Percentiles rank a stretch among this genome's conserved stretches.
These are phyloP conservation scores for Pseudopodoces humilis DNA, from an alignment of 2,113 vertebrate species.

Conservation along the genomic window DNA sequence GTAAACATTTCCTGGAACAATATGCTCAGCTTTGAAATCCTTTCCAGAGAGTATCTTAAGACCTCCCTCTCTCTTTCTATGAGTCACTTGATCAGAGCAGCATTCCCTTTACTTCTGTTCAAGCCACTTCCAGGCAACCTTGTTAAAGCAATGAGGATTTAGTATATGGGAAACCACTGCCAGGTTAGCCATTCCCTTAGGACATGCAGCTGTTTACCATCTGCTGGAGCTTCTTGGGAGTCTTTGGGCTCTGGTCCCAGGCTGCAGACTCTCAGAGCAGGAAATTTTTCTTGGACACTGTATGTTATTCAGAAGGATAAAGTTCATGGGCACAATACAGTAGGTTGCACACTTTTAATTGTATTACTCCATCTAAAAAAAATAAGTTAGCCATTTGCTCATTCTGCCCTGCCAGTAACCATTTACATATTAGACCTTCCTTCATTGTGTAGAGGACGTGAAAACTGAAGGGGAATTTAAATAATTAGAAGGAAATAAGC, in stretches of 20 bases:
- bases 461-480: slow-evolving; percentile 1
- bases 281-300: slow-evolving; percentile 53
- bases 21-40: slow-evolving; percentile 58
- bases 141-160: slow-evolving; percentile 35
- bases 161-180: slow-evolving; percentile 8
- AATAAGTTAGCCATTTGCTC: slow-evolving; percentile 22
- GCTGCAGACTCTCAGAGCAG: background rate
- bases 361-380: slow-evolving; percentile 20
- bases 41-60: slow-evolving; percentile 55
- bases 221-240: slow-evolving; percentile 57
- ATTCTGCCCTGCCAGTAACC: slow-evolving; percentile 10
- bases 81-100: slow-evolving; percentile 48
- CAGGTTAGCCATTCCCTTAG: slow-evolving; percentile 12
- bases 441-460: background rate
- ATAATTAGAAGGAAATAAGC: background rate
- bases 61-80: slow-evolving; percentile 42
- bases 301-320: slow-evolving; percentile 23
- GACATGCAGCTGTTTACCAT: slow-evolving; percentile 3
- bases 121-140: slow-evolving; percentile 48
- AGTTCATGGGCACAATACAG: slow-evolving; percentile 53
- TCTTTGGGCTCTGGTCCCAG: slow-evolving; percentile 41
- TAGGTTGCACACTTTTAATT: background rate
- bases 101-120: slow-evolving; percentile 38
- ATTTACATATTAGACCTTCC: slow-evolving; percentile 41
- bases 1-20: slow-evolving; percentile 71